Evolutionary conservation across 2,888 invertebrate genomes (phyloP), one percentile per base, ranked within the genome.

Genomic region (Lamellibrachia columna): DNA sequence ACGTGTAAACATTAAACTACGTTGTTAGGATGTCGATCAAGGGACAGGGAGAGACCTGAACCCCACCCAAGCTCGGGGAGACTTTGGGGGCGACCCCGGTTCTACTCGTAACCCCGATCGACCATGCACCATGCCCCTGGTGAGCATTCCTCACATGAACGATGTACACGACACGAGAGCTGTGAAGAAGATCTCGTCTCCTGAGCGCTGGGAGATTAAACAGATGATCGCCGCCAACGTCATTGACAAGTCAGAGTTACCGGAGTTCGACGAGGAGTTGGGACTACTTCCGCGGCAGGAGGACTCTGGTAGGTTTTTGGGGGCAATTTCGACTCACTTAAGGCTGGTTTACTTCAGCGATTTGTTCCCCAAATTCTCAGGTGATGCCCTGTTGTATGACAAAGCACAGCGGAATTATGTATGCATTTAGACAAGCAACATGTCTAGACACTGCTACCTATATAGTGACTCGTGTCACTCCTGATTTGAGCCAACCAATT

Each of bases 231-330:
- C 98, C 9, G 99, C 99, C 0, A 98, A 98, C 58, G 98, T 98
- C 90, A 98, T 99, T 93, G 98, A 98, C 96, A 98, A 98, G 95
- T 98, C 98, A 94, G 99, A 99, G 96, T 96, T 99, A 93, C 99
- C 99, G 0, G 99, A 99, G 96, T 99, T 99, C 96, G 99, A 99
- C 96, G 99, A 99, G 93, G 99, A 99, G 96, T 98, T 98, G 11
- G 99, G 99, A 90, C 96, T 98, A 6, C 96, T 99, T 92, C 98
- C 98, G 0, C 98, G 98, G 96, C 96, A 96, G 40, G 97, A 97
- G 93, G 97, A 96, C 92, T 96, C 96, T 40, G 95, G 95, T 96
- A 75, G 75, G 75, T 75, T 75, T 75, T 22, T 22, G 22, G 75
- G 75, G 75, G 75, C 75, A 75, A 75, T n/a, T 75, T 75, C 75